Evolutionary conservation across 2,113 vertebrate genomes (phyloP).

Genomic region (Amphiprion ocellaris): DNA sequence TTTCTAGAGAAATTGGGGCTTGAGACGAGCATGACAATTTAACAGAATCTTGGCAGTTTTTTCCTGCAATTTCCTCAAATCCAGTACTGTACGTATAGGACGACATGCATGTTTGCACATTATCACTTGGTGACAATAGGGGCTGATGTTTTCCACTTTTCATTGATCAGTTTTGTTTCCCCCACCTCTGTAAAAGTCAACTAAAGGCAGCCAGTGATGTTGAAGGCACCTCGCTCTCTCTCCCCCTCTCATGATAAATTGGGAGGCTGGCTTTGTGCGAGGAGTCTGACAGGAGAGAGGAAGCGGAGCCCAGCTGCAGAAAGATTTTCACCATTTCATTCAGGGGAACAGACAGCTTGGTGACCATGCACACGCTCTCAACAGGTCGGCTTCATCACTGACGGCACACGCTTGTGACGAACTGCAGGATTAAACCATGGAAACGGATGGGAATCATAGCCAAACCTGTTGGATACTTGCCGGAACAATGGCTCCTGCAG

Average conservation of each 20-base stretch:
- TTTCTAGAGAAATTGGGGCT: too few relatives aligned
- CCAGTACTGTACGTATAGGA: not conserved
- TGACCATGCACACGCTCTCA: conserved; percentile 16
- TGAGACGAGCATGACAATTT: too few relatives aligned
- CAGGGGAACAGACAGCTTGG: conserved; percentile 19
- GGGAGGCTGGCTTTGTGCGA: conserved; percentile 67
- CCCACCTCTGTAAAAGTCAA: not conserved
- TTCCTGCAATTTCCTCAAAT: not conserved
- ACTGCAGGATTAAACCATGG: conserved; percentile 47
- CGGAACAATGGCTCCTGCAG: conserved; percentile 24
- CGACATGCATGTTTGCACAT: not conserved
- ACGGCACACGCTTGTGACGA: not conserved
- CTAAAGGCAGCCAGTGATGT: conserved; percentile 50
- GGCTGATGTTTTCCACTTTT: not conserved
- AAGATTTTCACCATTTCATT: conserved; percentile 48
- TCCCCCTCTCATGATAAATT: conserved; percentile 51
- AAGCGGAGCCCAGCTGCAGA: conserved; percentile 43
- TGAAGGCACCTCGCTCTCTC: not conserved
- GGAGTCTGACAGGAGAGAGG: conserved; percentile 38
- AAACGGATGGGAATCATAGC: conserved; percentile 41
- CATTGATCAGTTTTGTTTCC: conserved; percentile 9
- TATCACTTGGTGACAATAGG: too few relatives aligned
- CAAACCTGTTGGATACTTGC: conserved; percentile 33
- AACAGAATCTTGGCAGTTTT: not conserved
- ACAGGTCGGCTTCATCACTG: conserved; percentile 26